phyloP scores from a whole-genome alignment of 92 coral and sea anemone species.

The Siderastrea siderea region DNA sequence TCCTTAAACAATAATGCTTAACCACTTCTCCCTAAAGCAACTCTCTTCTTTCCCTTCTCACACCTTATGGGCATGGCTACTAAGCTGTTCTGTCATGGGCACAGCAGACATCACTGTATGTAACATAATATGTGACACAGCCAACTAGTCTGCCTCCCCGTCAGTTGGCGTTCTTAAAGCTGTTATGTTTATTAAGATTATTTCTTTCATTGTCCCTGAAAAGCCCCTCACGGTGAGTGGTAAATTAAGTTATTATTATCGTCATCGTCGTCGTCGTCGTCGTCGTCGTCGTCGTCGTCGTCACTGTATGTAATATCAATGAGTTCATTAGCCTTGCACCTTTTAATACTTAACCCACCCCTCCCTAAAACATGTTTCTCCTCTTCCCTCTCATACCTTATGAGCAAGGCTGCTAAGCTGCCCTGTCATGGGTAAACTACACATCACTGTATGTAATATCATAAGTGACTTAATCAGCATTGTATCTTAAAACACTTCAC shows the following conservation, averaged over 20 bases:
- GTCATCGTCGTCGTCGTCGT: too few relatives aligned
- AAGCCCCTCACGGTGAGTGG: too few relatives aligned
- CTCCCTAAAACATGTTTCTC: neutral
- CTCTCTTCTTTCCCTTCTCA: neutral
- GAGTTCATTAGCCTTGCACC: constrained; percentile 32
- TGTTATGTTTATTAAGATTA: too few relatives aligned
- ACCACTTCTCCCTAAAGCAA: neutral
- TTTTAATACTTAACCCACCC: neutral
- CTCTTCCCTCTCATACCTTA: neutral
- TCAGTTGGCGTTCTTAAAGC: too few relatives aligned
- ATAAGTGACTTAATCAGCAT: neutral
- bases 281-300: too few relatives aligned
- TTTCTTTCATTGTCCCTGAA: too few relatives aligned
- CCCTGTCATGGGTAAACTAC: neutral
- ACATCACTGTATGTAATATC: too few relatives aligned
- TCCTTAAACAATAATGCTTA: neutral
- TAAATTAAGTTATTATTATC: too few relatives aligned
- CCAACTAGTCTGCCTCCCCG: too few relatives aligned
- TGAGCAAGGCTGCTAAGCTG: neutral
- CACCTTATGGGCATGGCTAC: constrained; percentile 92
- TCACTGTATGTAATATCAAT: constrained; percentile 92
- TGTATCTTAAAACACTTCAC: neutral
- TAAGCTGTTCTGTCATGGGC: constrained; percentile 90
- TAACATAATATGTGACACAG: constrained; percentile 33
- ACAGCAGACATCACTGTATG: too few relatives aligned